Evolutionary conservation across 2,888 invertebrate genomes (phyloP).

Genomic region (Diarsia brunnea): DNA sequence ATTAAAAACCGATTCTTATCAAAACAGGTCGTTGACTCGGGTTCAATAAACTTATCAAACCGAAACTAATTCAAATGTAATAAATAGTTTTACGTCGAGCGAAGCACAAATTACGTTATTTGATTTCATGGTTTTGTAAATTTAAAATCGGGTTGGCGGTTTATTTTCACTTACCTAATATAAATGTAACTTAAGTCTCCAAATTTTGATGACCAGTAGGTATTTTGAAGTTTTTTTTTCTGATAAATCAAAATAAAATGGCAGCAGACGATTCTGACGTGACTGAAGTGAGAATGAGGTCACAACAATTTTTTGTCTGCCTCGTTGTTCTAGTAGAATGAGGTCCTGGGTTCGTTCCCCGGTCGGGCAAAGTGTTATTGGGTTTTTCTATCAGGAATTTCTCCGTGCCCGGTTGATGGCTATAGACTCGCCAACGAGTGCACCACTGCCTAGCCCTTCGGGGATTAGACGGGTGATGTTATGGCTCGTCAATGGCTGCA

Average conservation of each 20-base stretch:
- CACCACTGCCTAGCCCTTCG: too few species aligned
- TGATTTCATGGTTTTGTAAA: slow-evolving; percentile 56
- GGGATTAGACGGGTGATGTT: too few species aligned
- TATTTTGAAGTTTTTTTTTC: neutral
- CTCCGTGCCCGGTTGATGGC: too few species aligned
- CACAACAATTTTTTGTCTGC: too few species aligned
- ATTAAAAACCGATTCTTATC: slow-evolving; percentile 69
- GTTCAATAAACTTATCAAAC: slow-evolving; percentile 67
- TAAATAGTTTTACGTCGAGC: slow-evolving; percentile 51
- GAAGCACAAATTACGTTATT: slow-evolving; percentile 49
- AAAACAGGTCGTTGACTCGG: slow-evolving; percentile 59
- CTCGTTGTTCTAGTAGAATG: too few species aligned
- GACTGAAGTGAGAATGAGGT: neutral
- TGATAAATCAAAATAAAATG: neutral
- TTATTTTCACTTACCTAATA: neutral
- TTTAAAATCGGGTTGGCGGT: slow-evolving; percentile 19
- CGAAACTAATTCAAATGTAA: slow-evolving; percentile 58
- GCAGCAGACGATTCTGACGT: too few species aligned
- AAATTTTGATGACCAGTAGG: neutral
- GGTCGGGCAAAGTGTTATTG: too few species aligned
- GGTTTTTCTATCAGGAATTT: too few species aligned
- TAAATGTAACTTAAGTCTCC: slow-evolving; percentile 6
- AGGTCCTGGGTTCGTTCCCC: too few species aligned
- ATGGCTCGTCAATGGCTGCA: neutral
- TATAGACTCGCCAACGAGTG: too few species aligned